A percentile compares a stretch with the other conserved stretches of the same genome.
Conservation (phyloP, 92 coral and sea anemone species). For the Muricea muricata region DNA sequence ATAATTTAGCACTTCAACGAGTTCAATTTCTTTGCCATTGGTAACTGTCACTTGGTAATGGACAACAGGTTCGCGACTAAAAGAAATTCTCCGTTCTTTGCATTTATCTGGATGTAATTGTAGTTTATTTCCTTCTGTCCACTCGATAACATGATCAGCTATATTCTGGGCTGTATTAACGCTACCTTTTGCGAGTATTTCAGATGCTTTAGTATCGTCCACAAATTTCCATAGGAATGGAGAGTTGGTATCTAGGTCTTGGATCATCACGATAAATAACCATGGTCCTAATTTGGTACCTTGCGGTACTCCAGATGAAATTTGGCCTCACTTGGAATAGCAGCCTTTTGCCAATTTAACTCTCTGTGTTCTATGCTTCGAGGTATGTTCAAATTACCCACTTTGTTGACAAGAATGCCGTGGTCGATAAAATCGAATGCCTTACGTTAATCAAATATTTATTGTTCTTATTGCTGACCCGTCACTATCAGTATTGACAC, state of each 20-base stretch:
- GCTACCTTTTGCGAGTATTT: not conserved
- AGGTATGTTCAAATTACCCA: not conserved
- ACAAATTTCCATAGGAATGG: slow-evolving; percentile 11
- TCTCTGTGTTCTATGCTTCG: not conserved
- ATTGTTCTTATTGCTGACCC: not conserved
- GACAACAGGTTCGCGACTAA: not conserved
- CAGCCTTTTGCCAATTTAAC: not conserved
- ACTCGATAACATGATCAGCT: not conserved
- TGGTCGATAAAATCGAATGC: not conserved
- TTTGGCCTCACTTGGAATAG: not conserved
- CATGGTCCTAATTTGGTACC: not conserved
- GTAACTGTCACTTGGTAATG: not conserved
- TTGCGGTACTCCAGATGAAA: not conserved
- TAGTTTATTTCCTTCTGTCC: slow-evolving; percentile 23
- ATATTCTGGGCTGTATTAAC: not conserved
- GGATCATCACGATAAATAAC: not conserved
- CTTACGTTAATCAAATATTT: not conserved
- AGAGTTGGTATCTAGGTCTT: not conserved
- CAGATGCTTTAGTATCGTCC: slow-evolving; percentile 8
- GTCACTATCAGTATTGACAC: not conserved
- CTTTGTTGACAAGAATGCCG: not conserved
- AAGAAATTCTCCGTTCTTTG: slow-evolving; percentile 11
- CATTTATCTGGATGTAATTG: slow-evolving; percentile 28
- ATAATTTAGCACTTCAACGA: not conserved
- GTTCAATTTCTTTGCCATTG: not conserved